phyloP scores from a whole-genome alignment of 2,888 invertebrate genomes.

The Scaptomyza reducta region DNA sequence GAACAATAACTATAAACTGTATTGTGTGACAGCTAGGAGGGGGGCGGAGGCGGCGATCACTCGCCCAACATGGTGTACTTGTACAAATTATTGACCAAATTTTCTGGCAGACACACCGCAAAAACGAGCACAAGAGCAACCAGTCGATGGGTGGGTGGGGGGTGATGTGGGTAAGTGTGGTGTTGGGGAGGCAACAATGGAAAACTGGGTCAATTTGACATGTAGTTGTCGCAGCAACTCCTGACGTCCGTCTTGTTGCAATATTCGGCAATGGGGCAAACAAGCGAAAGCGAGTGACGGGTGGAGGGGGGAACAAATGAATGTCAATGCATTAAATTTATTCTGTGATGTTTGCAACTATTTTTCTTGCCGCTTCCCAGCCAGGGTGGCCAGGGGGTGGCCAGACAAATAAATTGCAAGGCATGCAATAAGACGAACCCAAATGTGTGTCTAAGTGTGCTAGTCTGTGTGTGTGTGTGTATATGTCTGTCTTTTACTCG shows the following conservation, averaged over 20 bases:
- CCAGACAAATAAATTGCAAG: conserved; percentile 78
- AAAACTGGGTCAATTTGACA: conserved; percentile 80
- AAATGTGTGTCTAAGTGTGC: conserved; percentile 63
- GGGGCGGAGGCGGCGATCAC: neutral
- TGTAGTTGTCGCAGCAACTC: conserved; percentile 74
- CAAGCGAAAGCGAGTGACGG: conserved; percentile 3
- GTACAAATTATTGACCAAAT: conserved; percentile 76
- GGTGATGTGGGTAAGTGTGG: neutral
- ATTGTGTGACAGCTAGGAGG: conserved; percentile 34
- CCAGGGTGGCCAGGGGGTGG: conserved; percentile 19
- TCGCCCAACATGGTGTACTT: conserved; percentile 2
- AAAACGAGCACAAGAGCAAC: conserved; percentile 55
- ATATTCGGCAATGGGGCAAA: conserved; percentile 58
- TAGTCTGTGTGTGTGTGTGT: conserved; percentile 2
- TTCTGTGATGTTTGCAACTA: conserved; percentile 71
- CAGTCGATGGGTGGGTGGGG: conserved; percentile 17
- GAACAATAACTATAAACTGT: conserved; percentile 48
- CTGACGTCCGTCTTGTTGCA: conserved; percentile 55
- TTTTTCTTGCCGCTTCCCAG: conserved; percentile 53
- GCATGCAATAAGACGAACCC: conserved; percentile 75
- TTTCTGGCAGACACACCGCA: conserved; percentile 75
- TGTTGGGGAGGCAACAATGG: conserved; percentile 34
- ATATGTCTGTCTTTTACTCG: conserved; percentile 26
- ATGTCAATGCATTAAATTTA: conserved; percentile 77
- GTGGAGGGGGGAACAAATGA: conserved; percentile 28